These are phyloP conservation scores for Petrocephalus schoutedeni DNA, from an alignment of 2,797 vertebrate species.

Conservation along the genomic window DNA sequence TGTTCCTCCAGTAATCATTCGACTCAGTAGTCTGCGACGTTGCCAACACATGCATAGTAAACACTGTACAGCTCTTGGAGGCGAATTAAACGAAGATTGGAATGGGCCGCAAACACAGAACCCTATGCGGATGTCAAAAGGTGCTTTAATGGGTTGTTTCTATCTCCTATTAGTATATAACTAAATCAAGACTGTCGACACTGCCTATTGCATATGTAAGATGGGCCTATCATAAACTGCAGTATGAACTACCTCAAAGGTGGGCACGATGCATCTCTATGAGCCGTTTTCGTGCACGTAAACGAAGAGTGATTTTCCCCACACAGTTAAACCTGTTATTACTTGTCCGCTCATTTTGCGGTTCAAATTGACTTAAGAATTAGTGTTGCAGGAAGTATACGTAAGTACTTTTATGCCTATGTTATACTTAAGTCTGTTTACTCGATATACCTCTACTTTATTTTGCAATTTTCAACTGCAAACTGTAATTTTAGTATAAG, in stretches of 20 bases:
- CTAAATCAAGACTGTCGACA: background rate
- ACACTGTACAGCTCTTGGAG: background rate
- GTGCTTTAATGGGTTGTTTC: background rate
- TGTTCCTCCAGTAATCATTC: background rate
- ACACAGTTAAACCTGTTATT: too few relatives aligned
- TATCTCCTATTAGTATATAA: background rate
- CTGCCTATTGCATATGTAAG: background rate
- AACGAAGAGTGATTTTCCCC: too few relatives aligned
- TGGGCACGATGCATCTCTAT: too few relatives aligned
- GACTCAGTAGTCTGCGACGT: background rate
- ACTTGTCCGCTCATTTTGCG: too few relatives aligned
- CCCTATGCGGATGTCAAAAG: background rate
- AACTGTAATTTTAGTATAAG: background rate
- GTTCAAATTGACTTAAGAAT: background rate
- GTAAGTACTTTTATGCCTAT: background rate
- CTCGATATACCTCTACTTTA: background rate
- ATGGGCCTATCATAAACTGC: background rate
- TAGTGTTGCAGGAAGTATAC: background rate
- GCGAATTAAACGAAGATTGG: constrained; percentile 5
- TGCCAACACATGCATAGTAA: background rate
- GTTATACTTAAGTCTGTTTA: background rate
- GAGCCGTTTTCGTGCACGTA: too few relatives aligned
- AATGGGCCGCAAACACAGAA: background rate
- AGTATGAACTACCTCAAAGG: too few relatives aligned
- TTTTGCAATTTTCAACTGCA: background rate